Evolutionary conservation across 1,140 invertebrate species (phyloP).

Genomic region (Pissodes strobi): DNA sequence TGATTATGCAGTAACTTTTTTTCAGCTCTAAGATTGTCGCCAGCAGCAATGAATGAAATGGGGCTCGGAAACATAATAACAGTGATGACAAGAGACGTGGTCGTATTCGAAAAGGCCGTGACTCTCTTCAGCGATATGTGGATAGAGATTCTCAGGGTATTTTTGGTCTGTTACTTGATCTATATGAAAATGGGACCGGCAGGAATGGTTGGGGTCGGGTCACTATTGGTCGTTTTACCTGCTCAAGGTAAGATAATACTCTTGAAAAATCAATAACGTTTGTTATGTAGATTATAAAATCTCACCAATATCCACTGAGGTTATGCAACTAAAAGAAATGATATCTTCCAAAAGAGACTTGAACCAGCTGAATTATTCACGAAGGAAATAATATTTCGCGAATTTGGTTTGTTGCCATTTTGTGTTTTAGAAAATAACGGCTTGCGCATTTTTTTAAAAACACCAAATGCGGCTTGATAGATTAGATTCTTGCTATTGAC

Average conservation of each 20-base stretch:
- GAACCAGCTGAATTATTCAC: too few species aligned
- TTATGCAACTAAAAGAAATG: too few species aligned
- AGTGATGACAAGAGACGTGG: slow-evolving; percentile 87
- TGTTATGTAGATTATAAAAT: too few species aligned
- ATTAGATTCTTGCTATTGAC: too few species aligned
- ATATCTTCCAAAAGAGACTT: too few species aligned
- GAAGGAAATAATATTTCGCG: too few species aligned
- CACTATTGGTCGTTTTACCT: slow-evolving; percentile 82
- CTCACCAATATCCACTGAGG: too few species aligned
- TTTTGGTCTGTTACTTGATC: slow-evolving; percentile 76
- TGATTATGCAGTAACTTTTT: not conserved
- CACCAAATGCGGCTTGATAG: too few species aligned
- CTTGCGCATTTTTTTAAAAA: too few species aligned
- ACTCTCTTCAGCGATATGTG: slow-evolving; percentile 76
- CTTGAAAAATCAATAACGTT: too few species aligned
- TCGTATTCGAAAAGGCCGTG: slow-evolving; percentile 69
- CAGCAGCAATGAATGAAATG: slow-evolving; percentile 74
- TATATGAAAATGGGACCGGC: slow-evolving; percentile 74
- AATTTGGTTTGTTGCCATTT: too few species aligned
- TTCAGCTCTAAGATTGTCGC: slow-evolving; percentile 65
- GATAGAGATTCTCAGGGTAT: slow-evolving; percentile 79
- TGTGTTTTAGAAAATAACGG: too few species aligned
- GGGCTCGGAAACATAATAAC: slow-evolving; percentile 82
- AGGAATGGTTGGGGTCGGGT: slow-evolving; percentile 74
- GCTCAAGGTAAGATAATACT: slow-evolving; percentile 72